phyloP scores from a whole-genome alignment of 2,888 invertebrate genomes.

The Stegana nigrithorax region DNA sequence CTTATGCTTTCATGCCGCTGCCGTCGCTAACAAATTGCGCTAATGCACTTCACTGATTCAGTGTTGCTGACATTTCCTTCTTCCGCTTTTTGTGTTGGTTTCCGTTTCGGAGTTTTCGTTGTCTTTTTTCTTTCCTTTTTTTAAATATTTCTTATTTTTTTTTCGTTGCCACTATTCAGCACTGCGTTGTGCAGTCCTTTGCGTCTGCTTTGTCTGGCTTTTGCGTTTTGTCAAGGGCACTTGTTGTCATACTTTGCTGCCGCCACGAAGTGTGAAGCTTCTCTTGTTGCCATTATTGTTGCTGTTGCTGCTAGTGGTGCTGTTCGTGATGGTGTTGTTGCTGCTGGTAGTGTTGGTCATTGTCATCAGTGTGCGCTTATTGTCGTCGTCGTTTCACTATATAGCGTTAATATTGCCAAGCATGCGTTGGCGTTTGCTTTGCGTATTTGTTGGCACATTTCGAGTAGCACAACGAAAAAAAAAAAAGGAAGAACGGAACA shows the following conservation, averaged over 20 bases:
- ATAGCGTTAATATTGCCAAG: too few species aligned
- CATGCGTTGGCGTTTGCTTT: conserved; percentile 1
- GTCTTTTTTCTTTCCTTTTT: neutral
- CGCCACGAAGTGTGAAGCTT: too few species aligned
- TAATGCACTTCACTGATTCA: conserved; percentile 58
- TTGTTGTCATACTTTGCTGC: conserved; percentile 28
- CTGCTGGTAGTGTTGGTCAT: conserved; percentile 12
- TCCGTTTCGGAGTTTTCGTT: too few species aligned
- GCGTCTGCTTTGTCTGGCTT: neutral
- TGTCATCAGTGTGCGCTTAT: neutral
- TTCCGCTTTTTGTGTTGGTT: conserved; percentile 11
- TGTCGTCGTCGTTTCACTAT: neutral
- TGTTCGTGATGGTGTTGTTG: too few species aligned
- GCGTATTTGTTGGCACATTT: too few species aligned
- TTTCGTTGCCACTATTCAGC: neutral
- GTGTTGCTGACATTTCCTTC: conserved; percentile 53
- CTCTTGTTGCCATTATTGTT: neutral
- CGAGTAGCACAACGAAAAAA: neutral
- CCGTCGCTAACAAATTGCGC: neutral
- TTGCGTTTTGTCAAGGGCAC: conserved; percentile 12
- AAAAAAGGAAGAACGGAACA: neutral
- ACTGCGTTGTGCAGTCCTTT: neutral
- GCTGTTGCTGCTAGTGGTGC: neutral
- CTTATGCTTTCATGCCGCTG: neutral
- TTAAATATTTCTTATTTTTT: neutral